Conservation (phyloP, 2,113 vertebrate species). For the Plestiodon gilberti region DNA sequence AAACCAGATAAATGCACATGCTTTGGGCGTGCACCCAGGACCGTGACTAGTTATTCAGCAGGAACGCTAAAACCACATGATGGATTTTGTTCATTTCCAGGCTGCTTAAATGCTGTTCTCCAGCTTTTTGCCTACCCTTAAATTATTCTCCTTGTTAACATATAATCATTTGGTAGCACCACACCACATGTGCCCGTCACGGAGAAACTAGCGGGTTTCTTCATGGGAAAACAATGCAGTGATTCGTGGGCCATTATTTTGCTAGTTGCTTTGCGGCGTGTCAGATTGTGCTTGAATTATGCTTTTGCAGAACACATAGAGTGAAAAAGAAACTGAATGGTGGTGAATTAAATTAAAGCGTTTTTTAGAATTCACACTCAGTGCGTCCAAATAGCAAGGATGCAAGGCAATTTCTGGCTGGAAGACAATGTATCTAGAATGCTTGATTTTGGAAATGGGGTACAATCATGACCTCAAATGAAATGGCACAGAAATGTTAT, state of each 20-base stretch:
- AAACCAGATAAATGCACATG: constrained; percentile 45
- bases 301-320: constrained; percentile 43
- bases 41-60: constrained; percentile 12
- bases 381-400: constrained; percentile 18
- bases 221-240: constrained; percentile 11
- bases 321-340: constrained; percentile 34
- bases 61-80: neutral
- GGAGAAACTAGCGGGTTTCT: constrained; percentile 15
- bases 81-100: constrained; percentile 43
- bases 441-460: neutral
- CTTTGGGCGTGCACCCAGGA: neutral
- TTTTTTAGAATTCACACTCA: constrained; percentile 18
- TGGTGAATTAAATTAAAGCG: constrained; percentile 21
- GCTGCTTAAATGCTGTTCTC: constrained; percentile 22
- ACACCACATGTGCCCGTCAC: constrained; percentile 24
- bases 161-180: constrained; percentile 42
- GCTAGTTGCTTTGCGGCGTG: neutral
- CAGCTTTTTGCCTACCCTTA: constrained; percentile 34
- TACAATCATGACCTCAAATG: neutral
- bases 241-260: constrained; percentile 36
- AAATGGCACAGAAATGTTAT: neutral
- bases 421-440: neutral
- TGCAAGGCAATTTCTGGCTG: neutral
- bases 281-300: constrained; percentile 30
- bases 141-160: constrained; percentile 28